Percentiles rank a stretch among this genome's conserved stretches.
Evolutionary conservation across 2,797 vertebrate genomes (phyloP).

Genomic region (Telmatherina bonti): DNA sequence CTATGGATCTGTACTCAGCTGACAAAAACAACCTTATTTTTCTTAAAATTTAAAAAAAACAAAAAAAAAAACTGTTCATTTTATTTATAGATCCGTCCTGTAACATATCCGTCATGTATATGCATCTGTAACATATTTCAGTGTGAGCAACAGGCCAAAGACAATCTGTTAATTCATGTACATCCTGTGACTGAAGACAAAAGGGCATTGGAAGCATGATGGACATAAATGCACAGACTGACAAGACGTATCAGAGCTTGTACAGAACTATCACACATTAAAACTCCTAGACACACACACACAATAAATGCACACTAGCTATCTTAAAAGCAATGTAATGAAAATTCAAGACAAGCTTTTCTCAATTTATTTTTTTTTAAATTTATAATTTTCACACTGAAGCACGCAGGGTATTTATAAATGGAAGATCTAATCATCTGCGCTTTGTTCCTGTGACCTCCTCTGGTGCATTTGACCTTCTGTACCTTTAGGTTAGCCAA

Average conservation of each 20-base stretch:
- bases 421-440: constrained; percentile 17
- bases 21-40: constrained; percentile 15
- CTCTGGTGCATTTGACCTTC: constrained; percentile 31
- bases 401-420: constrained; percentile 7
- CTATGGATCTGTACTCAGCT: constrained; percentile 41
- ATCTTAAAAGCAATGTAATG: neutral
- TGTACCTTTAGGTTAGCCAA: constrained; percentile 49
- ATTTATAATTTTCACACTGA: neutral
- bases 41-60: constrained; percentile 14
- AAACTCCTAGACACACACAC: constrained; percentile 1
- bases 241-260: neutral
- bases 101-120: too few relatives aligned
- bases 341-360: neutral
- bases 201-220: constrained; percentile 29
- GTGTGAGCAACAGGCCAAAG: constrained; percentile 24
- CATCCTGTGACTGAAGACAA: constrained; percentile 43
- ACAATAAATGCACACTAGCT: neutral
- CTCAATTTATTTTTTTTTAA: too few relatives aligned
- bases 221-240: constrained; percentile 7
- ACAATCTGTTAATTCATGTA: constrained; percentile 17
- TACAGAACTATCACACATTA: neutral
- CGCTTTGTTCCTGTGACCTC: constrained; percentile 17
- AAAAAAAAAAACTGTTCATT: constrained; percentile 19
- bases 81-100: constrained; percentile 32
- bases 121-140: constrained; percentile 27